These are phyloP conservation scores for Calidris pugnax DNA, from an alignment of 2,113 vertebrate genomes.

Conservation along the genomic window DNA sequence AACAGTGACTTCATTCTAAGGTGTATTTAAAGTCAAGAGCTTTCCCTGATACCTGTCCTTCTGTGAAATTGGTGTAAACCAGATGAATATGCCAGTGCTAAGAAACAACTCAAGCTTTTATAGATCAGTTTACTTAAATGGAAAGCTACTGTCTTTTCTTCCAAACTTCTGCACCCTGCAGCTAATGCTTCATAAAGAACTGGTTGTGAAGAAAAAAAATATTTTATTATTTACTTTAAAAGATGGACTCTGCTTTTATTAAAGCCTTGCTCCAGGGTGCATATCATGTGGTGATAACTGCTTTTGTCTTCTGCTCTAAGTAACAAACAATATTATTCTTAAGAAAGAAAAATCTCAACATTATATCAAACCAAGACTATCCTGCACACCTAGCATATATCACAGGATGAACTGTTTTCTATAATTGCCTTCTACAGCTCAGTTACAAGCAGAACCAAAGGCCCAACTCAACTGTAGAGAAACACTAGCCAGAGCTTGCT, in stretches of 20 bases:
- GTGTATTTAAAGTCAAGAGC: neutral
- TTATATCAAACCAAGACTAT: neutral
- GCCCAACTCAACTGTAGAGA: neutral
- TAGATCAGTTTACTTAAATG: neutral
- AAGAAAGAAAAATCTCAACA: slow-evolving; percentile 6
- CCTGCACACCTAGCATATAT: neutral
- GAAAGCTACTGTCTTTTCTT: neutral
- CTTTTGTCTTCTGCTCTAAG: slow-evolving; percentile 29
- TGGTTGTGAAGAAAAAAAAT: neutral
- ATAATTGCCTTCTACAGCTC: neutral
- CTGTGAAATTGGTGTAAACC: neutral
- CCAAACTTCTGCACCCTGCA: neutral
- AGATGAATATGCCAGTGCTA: neutral
- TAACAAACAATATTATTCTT: slow-evolving; percentile 53
- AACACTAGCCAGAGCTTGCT: neutral
- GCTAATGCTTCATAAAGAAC: neutral
- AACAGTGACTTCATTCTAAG: neutral
- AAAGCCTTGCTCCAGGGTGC: slow-evolving; percentile 34
- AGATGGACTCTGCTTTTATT: slow-evolving; percentile 27
- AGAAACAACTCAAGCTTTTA: neutral
- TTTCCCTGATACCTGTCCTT: neutral
- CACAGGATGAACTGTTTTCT: neutral
- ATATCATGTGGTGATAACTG: slow-evolving; percentile 14
- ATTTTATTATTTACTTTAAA: slow-evolving; percentile 14
- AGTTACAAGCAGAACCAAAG: neutral